Base-by-base conservation (phyloP, 2,888 invertebrate species). In the Flexamia atlantica region DNA sequence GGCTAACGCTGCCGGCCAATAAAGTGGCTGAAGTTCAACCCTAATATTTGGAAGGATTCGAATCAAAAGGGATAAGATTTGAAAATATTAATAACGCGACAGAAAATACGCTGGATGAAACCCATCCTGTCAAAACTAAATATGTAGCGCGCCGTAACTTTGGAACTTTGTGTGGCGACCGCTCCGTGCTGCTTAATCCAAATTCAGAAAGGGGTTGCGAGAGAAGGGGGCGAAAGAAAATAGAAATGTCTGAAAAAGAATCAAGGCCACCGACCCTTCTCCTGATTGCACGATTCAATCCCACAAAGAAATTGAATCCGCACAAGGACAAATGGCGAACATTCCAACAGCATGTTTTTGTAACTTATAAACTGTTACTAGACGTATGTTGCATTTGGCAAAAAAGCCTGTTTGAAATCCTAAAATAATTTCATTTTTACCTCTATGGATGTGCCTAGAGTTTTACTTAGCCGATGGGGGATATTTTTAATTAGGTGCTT, bases 191-290 rank as follows among this genome's bases (percentile, higher is more conserved):
- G 64, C 64, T 64, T 64, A 64, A 64, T 64, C 64, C 64, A 30
- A 64, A 64, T 28, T 12, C 14, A 28, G 30, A 28, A 28, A n/a
- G 57, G 28, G 28, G 28, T 1, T 5, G 28, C 2, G 1, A 30
- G 28, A n/a, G 30, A 64, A 30, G 64, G 64, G 64, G 64, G 9
- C 12, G 64, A 12, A 30, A 17, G 64, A 64, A 64, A 64, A 64
- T 64, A 17, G 64, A 64, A 64, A 14, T 64, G 28, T 64, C 64
- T 28, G 64, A 64, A 64, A 30, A 64, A 64, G 64, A 64, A 64
- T 64, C 64, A 64, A 64, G 64, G 64, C 64, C 64, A 14, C 64
- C 0, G 9, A 64, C 64, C 64, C 64, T 28, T 30, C 28, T 12
- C 28, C 30, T 64, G 64, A 64, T 64, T 64, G n/a, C 28, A 64